Conservation (phyloP, 2,888 invertebrate genomes). For the Allophyes oxyacanthae region DNA sequence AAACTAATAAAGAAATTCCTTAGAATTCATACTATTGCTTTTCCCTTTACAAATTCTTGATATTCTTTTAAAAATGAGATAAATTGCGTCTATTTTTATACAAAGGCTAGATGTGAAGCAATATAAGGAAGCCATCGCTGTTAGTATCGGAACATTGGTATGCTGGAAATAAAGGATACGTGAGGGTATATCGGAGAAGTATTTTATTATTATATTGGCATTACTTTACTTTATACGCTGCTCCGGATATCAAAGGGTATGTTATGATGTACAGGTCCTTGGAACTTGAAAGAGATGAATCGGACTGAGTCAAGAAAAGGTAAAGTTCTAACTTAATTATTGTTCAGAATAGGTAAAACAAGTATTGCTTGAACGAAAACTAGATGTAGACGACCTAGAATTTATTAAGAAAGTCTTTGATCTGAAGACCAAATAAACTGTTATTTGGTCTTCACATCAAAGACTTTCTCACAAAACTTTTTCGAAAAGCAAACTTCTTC, state of each 20-base stretch:
- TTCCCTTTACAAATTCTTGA: too few relatives aligned
- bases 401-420: constrained; percentile 4
- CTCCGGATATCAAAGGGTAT: constrained; percentile 26
- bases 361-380: not conserved
- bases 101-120: constrained; percentile 29
- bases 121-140: constrained; percentile 27
- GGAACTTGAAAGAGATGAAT: constrained; percentile 24
- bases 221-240: constrained; percentile 33
- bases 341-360: constrained; percentile 10
- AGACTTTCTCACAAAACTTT: too few relatives aligned
- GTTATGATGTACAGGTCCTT: constrained; percentile 20
- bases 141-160: constrained; percentile 25
- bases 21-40: too few relatives aligned
- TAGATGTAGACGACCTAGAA: constrained; percentile 1
- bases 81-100: constrained; percentile 35
- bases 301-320: constrained; percentile 25
- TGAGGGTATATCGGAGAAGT: constrained; percentile 6
- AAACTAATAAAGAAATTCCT: too few relatives aligned
- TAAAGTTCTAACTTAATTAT: constrained; percentile 16
- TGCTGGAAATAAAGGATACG: constrained; percentile 29
- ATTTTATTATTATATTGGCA: constrained; percentile 41
- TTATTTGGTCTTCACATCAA: too few relatives aligned
- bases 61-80: constrained; percentile 10
- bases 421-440: not conserved
- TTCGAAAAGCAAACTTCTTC: too few relatives aligned